Percentiles rank a stretch among this genome's conserved stretches.
phyloP scores from a whole-genome alignment of 2,888 invertebrate genomes.

The Strigamia crassipes region DNA sequence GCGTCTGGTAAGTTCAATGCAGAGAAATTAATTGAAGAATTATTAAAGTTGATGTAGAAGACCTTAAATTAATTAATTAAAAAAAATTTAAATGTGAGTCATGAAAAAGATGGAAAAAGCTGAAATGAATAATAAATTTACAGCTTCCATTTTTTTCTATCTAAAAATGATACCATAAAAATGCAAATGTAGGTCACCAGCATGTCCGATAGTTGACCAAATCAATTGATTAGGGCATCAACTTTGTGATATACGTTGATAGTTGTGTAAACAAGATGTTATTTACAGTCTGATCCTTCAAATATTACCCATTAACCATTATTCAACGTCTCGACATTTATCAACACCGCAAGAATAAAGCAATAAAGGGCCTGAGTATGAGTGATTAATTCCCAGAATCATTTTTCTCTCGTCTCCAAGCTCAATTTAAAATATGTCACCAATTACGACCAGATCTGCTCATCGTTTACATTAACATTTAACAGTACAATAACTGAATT shows the following conservation, averaged over 20 bases:
- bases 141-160: not conserved
- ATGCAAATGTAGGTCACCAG: not conserved
- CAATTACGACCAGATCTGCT: not conserved
- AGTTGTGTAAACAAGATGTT: not conserved
- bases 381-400: slow-evolving; percentile 22
- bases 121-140: not conserved
- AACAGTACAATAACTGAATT: too few relatives aligned
- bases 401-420: slow-evolving; percentile 19
- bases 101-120: not conserved
- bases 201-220: not conserved
- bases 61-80: not conserved
- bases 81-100: not conserved
- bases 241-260: slow-evolving; percentile 20
- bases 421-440: slow-evolving; percentile 7
- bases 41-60: not conserved
- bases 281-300: not conserved
- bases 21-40: not conserved
- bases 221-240: slow-evolving; percentile 18
- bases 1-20: not conserved
- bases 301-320: not conserved
- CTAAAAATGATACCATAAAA: too few relatives aligned
- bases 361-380: not conserved
- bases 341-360: not conserved
- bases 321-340: not conserved
- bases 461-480: not conserved